A percentile compares a stretch with the other conserved stretches of the same genome.
These are phyloP conservation scores for Lycopodina hypogea DNA, from an alignment of 37 sponge, comb jelly and placozoan species.

Conservation along the genomic window DNA sequence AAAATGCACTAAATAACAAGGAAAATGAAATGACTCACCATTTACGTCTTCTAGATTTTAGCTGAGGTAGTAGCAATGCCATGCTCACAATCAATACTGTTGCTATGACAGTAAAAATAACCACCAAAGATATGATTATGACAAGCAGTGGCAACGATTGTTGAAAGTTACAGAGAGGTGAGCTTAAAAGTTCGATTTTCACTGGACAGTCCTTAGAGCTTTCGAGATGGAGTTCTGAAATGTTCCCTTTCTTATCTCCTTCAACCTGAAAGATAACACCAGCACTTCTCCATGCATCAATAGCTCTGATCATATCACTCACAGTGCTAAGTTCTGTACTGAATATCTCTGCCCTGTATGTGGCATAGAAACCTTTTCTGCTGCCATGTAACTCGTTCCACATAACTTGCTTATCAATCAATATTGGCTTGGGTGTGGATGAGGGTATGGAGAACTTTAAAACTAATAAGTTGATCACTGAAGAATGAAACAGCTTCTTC, in stretches of 20 bases:
- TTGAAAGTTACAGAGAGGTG: neutral
- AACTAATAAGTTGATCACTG: neutral
- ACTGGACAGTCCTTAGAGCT: neutral
- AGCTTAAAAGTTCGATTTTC: neutral
- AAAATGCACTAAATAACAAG: neutral
- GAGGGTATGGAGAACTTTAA: neutral
- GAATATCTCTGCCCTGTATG: slow-evolving; percentile 10
- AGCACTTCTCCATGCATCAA: neutral
- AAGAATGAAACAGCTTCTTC: neutral
- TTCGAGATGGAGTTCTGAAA: neutral
- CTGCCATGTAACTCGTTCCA: neutral
- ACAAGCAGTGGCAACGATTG: neutral
- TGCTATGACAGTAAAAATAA: slow-evolving; percentile 4
- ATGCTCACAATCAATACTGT: neutral
- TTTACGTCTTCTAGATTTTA: neutral
- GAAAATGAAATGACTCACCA: neutral
- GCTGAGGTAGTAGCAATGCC: neutral
- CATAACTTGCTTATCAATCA: neutral
- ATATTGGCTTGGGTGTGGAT: neutral
- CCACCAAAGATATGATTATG: slow-evolving; percentile 15
- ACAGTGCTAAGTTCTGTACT: slow-evolving; percentile 2
- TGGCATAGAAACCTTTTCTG: neutral
- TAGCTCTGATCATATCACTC: neutral
- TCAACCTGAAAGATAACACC: neutral
- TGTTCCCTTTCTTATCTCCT: neutral